These are phyloP conservation scores for Lytechinus pictus DNA, from an alignment of 35 echinoderm and acorn worm genomes.

Conservation along the genomic window DNA sequence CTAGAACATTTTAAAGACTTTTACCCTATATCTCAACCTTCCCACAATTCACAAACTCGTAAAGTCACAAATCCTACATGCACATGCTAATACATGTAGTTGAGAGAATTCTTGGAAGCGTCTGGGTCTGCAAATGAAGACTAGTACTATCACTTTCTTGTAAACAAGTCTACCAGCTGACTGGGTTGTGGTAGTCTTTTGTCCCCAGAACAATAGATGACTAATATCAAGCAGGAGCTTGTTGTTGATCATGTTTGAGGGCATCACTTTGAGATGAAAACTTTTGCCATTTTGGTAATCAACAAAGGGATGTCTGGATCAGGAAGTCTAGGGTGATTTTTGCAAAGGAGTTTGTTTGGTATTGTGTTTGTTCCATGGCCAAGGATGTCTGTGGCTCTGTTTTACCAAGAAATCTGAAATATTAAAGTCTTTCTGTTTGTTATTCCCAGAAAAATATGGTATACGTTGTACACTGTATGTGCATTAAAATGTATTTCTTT, in stretches of 20 bases:
- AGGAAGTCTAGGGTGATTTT: background rate
- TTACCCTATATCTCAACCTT: no score
- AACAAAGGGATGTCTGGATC: constrained; percentile 8
- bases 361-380: background rate
- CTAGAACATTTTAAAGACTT: no score
- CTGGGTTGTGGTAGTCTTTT: constrained; percentile 8
- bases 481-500: no score
- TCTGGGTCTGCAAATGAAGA: background rate
- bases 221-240: background rate
- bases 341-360: background rate
- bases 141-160: background rate
- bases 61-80: no score
- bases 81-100: no score
- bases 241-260: background rate
- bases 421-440: background rate
- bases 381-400: background rate
- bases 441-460: background rate
- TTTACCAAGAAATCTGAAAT: background rate
- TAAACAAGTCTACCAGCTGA: constrained; percentile 18
- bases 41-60: no score
- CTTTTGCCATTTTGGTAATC: no score
- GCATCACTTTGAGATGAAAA: background rate
- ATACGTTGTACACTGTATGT: no score
- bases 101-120: background rate
- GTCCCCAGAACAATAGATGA: background rate